phyloP scores from a whole-genome alignment of 1,140 invertebrate genomes.

The Diabrotica virgifera region DNA sequence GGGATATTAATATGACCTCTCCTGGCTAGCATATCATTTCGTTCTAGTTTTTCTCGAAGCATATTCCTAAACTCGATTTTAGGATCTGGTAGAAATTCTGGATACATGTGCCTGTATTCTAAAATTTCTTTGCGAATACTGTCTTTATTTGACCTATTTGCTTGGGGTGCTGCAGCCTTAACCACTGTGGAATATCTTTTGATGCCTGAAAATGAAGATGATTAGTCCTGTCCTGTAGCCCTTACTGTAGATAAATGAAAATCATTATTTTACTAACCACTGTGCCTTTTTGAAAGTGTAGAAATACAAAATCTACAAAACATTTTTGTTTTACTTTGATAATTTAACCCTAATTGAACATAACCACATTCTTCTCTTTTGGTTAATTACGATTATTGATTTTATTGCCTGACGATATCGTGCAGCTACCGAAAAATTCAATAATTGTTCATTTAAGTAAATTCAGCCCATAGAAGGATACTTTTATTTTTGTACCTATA shows the following conservation, averaged over 20 bases:
- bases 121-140: constrained; percentile 30
- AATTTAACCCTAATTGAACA: no score
- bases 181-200: constrained; percentile 7
- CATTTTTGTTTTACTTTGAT: not conserved
- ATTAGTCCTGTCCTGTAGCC: no score
- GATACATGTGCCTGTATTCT: constrained; percentile 77
- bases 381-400: no score
- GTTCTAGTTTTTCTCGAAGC: constrained; percentile 84
- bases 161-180: not conserved
- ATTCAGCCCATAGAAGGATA: no score
- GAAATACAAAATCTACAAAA: not conserved
- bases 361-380: no score
- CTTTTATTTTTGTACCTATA: no score
- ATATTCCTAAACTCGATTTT: constrained; percentile 73
- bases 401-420: no score
- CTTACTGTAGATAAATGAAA: no score
- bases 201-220: constrained; percentile 6
- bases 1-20: constrained; percentile 83
- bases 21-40: constrained; percentile 89
- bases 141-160: constrained; percentile 17
- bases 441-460: no score
- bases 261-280: not conserved
- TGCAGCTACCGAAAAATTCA: no score
- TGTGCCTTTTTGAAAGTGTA: not conserved
- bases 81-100: constrained; percentile 92